Percentiles rank a stretch among this genome's conserved stretches.
Conservation (phyloP, 2,113 vertebrate genomes). For the Lathamus discolor region DNA sequence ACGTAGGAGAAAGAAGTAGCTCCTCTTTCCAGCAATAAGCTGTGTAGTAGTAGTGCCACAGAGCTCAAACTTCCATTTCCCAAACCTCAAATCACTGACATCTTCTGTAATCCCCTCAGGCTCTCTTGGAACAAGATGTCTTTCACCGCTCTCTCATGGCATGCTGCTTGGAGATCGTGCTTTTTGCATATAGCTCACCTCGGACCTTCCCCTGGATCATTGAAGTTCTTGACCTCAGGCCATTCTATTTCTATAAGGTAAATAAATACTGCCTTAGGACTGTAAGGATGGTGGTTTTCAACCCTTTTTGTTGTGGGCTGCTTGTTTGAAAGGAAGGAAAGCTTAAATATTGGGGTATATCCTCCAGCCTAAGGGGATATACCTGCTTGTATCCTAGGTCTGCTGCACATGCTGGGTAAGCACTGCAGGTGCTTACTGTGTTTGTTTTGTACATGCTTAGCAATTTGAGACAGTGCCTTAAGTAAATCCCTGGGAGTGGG, state of each 20-base stretch:
- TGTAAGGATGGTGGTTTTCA: not conserved
- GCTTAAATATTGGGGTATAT: not conserved
- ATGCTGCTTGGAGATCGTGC: conserved; percentile 93
- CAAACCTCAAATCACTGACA: accelerated
- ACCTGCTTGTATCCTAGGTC: not conserved
- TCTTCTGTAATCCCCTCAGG: conserved; percentile 67
- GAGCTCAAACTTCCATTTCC: not conserved
- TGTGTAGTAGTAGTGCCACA: not conserved
- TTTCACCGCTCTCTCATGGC: conserved; percentile 93
- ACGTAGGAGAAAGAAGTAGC: not conserved
- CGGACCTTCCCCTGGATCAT: conserved; percentile 97
- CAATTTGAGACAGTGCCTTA: not conserved
- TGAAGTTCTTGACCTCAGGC: conserved; percentile 81
- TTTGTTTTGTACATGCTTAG: not conserved
- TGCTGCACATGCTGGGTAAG: not conserved
- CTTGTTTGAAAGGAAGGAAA: not conserved
- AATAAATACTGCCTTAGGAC: not conserved
- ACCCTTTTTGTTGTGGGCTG: not conserved
- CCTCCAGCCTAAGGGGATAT: not conserved
- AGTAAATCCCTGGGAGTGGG: not conserved
- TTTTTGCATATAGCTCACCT: conserved; percentile 94
- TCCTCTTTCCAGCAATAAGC: not conserved
- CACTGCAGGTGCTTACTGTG: accelerated
- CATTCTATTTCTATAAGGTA: conserved; percentile 98
- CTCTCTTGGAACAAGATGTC: conserved; percentile 91